Evolutionary conservation across 2,113 vertebrate genomes (phyloP).

Genomic region (Raja brachyura): DNA sequence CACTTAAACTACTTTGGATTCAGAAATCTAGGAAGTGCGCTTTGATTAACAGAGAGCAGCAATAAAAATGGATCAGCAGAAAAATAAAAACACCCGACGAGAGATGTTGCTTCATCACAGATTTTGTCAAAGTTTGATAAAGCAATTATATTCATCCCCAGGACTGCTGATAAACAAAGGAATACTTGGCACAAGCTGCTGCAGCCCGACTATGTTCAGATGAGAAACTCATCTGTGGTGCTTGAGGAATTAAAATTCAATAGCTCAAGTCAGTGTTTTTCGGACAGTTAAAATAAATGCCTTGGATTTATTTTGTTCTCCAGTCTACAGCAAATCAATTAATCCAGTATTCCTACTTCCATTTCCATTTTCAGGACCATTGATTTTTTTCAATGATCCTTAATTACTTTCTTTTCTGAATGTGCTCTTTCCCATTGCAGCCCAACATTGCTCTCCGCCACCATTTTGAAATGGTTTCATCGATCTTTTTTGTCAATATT

Average conservation of each 20-base stretch:
- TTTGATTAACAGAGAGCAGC: background rate
- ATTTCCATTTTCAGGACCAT: conserved; percentile 11
- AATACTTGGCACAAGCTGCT: background rate
- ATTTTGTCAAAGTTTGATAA: background rate
- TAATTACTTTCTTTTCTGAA: background rate
- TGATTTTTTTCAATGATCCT: background rate
- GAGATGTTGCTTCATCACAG: background rate
- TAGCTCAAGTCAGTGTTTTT: background rate
- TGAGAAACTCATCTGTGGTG: background rate
- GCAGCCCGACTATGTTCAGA: background rate
- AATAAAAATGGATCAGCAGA: background rate
- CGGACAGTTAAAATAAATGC: background rate
- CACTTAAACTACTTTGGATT: background rate
- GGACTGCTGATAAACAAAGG: background rate
- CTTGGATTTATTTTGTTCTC: conserved; percentile 9
- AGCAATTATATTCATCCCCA: background rate
- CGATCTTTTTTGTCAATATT: conserved; percentile 1
- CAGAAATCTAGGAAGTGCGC: background rate
- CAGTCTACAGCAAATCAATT: background rate
- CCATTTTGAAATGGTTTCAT: conserved; percentile 14
- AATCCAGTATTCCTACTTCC: background rate
- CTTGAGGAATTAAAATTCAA: background rate
- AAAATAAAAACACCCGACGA: background rate
- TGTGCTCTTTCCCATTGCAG: background rate
- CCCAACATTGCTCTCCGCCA: background rate